phyloP scores from a whole-genome alignment of 2,797 vertebrate species.

The Squalus acanthias region DNA sequence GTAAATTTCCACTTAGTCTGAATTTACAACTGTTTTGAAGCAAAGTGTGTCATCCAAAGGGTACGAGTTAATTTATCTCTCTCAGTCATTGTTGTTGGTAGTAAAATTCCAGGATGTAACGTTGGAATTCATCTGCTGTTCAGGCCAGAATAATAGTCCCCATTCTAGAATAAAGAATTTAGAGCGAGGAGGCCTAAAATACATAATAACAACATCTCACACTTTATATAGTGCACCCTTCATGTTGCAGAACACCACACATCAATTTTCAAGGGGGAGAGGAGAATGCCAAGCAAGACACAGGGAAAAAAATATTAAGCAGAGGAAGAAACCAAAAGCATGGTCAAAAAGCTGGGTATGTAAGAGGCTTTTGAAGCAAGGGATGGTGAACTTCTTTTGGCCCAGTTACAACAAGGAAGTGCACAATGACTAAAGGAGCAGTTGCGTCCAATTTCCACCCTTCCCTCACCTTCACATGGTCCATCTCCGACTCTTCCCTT shows the following conservation, averaged over 20 bases:
- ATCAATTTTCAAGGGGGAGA: too few relatives aligned
- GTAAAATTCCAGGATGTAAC: background rate
- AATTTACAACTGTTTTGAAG: conserved; percentile 11
- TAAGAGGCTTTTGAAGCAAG: background rate
- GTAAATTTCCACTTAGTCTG: conserved; percentile 29
- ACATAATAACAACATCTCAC: background rate
- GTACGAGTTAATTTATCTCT: background rate
- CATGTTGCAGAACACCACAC: background rate
- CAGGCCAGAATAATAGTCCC: background rate
- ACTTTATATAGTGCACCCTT: background rate
- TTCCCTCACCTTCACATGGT: too few relatives aligned
- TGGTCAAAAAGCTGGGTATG: background rate
- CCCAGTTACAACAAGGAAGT: background rate
- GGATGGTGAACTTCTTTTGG: background rate
- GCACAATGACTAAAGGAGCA: background rate
- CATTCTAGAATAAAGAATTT: background rate
- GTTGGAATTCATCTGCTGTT: background rate
- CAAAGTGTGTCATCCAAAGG: background rate
- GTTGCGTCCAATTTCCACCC: background rate
- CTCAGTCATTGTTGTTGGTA: background rate
- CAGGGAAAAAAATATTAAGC: background rate
- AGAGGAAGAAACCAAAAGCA: background rate
- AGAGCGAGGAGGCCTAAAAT: background rate
- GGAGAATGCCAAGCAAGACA: background rate
- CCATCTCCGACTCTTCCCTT: too few relatives aligned